Evolutionary conservation across 2,797 vertebrate species (phyloP).

Genomic region (Harpagifer antarcticus): DNA sequence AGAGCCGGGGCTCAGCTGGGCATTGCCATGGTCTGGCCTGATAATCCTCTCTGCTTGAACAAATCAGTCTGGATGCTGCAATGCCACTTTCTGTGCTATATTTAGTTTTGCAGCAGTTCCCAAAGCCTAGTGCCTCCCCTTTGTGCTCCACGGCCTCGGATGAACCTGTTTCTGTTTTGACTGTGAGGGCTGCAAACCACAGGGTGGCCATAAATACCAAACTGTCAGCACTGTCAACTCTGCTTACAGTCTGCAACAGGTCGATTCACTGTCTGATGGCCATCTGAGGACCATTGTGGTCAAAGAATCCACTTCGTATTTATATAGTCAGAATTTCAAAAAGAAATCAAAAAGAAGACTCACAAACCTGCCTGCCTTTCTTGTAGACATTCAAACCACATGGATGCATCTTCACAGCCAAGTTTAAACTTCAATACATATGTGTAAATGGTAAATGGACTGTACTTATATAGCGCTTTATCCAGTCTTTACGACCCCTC

Average conservation of each 20-base stretch:
- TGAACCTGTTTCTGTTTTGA: slow-evolving; percentile 62
- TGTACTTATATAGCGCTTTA: too few species aligned
- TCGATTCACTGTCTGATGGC: slow-evolving; percentile 57
- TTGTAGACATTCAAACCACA: slow-evolving; percentile 13
- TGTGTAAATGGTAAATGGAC: too few species aligned
- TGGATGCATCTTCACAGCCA: not conserved
- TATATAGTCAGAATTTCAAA: slow-evolving; percentile 30
- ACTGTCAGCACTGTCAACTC: slow-evolving; percentile 37
- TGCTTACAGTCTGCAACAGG: slow-evolving; percentile 49
- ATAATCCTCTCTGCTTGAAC: slow-evolving; percentile 72
- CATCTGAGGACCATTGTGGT: slow-evolving; percentile 20
- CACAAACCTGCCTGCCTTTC: not conserved
- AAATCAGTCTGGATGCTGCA: slow-evolving; percentile 71
- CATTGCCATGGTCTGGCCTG: slow-evolving; percentile 58
- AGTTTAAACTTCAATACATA: not conserved
- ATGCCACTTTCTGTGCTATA: slow-evolving; percentile 69
- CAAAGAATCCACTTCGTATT: slow-evolving; percentile 28
- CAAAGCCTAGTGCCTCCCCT: slow-evolving; percentile 65
- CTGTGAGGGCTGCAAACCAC: slow-evolving; percentile 37
- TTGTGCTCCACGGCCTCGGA: slow-evolving; percentile 59
- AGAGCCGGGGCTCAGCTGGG: slow-evolving; percentile 70
- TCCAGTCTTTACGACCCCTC: too few species aligned
- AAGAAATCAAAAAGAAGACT: slow-evolving; percentile 1
- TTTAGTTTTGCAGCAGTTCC: slow-evolving; percentile 74
- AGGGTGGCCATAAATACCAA: slow-evolving; percentile 61